Percentiles rank a stretch among this genome's conserved stretches.
Conservation (phyloP, 2,888 invertebrate species). For the Acanthococcus lagerstroemiae region DNA sequence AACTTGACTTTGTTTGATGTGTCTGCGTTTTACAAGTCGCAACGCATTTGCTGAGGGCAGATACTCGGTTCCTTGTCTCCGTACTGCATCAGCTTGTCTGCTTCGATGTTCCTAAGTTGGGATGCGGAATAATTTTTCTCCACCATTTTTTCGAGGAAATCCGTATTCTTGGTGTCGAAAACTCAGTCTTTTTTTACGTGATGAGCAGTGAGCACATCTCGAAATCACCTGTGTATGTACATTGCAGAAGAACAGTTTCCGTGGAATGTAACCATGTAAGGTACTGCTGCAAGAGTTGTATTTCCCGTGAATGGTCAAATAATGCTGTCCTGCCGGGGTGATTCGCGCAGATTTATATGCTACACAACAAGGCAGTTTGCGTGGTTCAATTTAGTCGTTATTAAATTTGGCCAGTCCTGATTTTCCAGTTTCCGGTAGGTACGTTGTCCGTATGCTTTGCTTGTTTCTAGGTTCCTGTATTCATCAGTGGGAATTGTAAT, state of each 20-base stretch:
- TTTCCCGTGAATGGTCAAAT: no score
- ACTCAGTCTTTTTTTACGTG: slow-evolving; percentile 10
- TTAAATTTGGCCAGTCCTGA: no score
- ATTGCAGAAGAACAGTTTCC: neutral
- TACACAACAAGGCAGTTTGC: no score
- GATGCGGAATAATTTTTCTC: slow-evolving; percentile 20
- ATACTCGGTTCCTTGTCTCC: slow-evolving; percentile 30
- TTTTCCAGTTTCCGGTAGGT: no score
- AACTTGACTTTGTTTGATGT: slow-evolving; percentile 1
- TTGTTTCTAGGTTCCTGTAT: no score
- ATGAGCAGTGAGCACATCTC: neutral
- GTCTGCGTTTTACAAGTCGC: slow-evolving; percentile 20
- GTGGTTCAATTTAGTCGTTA: no score
- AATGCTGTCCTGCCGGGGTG: no score
- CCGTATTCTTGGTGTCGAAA: neutral
- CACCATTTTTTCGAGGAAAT: neutral
- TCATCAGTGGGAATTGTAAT: no score
- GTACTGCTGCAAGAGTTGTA: neutral
- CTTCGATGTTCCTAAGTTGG: slow-evolving; percentile 13
- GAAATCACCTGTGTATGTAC: neutral
- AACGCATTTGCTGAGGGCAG: slow-evolving; percentile 20
- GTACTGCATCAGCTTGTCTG: slow-evolving; percentile 21
- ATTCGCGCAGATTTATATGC: no score
- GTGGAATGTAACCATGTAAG: neutral
- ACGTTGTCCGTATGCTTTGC: no score